Percentiles rank a stretch among this genome's conserved stretches.
These are phyloP conservation scores for Drosophila asahinai DNA, from an alignment of 1,140 invertebrate species.

Conservation along the genomic window DNA sequence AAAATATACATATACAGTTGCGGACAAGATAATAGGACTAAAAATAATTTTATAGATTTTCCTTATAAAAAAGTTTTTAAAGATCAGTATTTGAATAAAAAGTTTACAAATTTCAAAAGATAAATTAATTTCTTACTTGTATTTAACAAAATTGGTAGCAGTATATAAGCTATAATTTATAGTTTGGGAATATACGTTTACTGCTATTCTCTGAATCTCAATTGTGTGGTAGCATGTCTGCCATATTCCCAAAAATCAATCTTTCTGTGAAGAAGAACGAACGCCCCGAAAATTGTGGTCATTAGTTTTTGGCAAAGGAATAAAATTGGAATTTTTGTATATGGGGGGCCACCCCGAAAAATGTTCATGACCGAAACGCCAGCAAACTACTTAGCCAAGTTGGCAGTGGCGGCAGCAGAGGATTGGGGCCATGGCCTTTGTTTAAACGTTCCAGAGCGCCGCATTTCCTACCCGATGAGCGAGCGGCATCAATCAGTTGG, in stretches of 20 bases:
- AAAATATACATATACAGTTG: constrained; percentile 9
- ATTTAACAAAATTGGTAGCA: no score
- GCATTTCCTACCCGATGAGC: constrained; percentile 46
- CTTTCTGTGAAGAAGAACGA: constrained; percentile 48
- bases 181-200: not conserved
- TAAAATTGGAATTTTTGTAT: constrained; percentile 53
- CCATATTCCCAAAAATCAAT: constrained; percentile 65
- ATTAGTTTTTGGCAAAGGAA: constrained; percentile 69
- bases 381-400: constrained; percentile 67
- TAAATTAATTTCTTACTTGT: not conserved
- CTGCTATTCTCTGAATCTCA: not conserved
- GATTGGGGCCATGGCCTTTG: constrained; percentile 55
- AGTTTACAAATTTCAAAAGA: no score
- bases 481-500: constrained; percentile 74
- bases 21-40: not conserved
- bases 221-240: not conserved
- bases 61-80: no score
- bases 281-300: constrained; percentile 78
- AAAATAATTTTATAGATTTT: no score
- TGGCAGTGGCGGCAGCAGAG: constrained; percentile 25
- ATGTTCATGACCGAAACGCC: constrained; percentile 60
- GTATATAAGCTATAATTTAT: no score
- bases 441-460: constrained; percentile 50
- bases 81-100: no score
- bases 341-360: constrained; percentile 19